These are phyloP conservation scores for Glossophaga mutica DNA, from an alignment of 2,797 vertebrate species.

Conservation along the genomic window DNA sequence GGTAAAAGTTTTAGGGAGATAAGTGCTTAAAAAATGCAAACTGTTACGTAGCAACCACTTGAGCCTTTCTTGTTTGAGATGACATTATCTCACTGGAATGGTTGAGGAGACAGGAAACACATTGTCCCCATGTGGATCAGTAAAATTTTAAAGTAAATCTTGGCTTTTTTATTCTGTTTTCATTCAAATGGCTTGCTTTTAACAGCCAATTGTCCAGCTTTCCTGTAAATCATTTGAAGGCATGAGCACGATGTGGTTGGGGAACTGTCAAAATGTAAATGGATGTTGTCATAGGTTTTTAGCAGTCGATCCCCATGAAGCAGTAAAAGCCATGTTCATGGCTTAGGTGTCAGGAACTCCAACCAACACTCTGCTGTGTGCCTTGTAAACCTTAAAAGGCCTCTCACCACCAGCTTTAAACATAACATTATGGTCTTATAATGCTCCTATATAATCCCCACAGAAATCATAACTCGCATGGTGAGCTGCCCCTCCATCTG, in stretches of 20 bases:
- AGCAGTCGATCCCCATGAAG: slow-evolving; percentile 44
- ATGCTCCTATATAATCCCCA: slow-evolving; percentile 20
- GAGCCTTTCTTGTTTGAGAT: neutral
- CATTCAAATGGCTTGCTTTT: slow-evolving; percentile 47
- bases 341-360: slow-evolving; percentile 51
- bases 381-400: slow-evolving; percentile 68
- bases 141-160: slow-evolving; percentile 52
- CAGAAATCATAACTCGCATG: slow-evolving; percentile 40
- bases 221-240: slow-evolving; percentile 58
- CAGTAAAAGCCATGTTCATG: slow-evolving; percentile 54
- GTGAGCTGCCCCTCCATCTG: slow-evolving; percentile 46
- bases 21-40: slow-evolving; percentile 28
- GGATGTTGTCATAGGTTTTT: slow-evolving; percentile 50
- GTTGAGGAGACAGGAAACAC: neutral
- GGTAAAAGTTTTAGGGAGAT: slow-evolving; percentile 23
- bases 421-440: slow-evolving; percentile 29
- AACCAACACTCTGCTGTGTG: slow-evolving; percentile 2
- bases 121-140: slow-evolving; percentile 14
- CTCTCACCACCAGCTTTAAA: slow-evolving; percentile 61
- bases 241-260: slow-evolving; percentile 49
- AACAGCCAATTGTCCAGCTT: slow-evolving; percentile 30
- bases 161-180: slow-evolving; percentile 52
- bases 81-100: slow-evolving; percentile 31
- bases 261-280: slow-evolving; percentile 58
- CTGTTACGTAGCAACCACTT: neutral